Evolutionary conservation across 2,113 vertebrate species (phyloP).

Genomic region (Melanostigma gelatinosum): DNA sequence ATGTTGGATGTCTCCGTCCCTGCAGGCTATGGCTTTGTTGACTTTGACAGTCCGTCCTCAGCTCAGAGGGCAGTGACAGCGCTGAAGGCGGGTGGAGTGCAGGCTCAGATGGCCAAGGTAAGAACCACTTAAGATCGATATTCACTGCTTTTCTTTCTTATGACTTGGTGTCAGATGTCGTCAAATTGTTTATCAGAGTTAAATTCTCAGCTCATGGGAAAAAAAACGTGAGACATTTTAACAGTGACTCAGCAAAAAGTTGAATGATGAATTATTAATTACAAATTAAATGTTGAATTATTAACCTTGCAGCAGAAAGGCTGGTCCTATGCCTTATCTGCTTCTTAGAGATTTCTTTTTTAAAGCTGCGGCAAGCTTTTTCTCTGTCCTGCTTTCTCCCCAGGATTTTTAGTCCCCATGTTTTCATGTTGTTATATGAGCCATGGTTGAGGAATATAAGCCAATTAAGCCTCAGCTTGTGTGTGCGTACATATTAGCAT

Average conservation of each 20-base stretch:
- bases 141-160: neutral
- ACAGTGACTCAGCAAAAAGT: slow-evolving; percentile 29
- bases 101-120: slow-evolving; percentile 98
- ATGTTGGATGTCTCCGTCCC: slow-evolving; percentile 45
- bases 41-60: slow-evolving; percentile 91
- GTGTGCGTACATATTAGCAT: neutral
- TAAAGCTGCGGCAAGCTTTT: neutral
- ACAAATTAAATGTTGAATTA: slow-evolving; percentile 20
- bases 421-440: slow-evolving; percentile 10
- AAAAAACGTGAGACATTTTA: neutral
- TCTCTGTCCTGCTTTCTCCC: neutral
- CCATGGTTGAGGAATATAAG: slow-evolving; percentile 22
- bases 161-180: neutral
- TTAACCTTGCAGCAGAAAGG: slow-evolving; percentile 18
- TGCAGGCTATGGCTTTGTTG: slow-evolving; percentile 93
- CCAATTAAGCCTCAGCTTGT: slow-evolving; percentile 41
- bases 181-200: neutral
- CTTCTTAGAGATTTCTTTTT: slow-evolving; percentile 21
- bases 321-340: neutral
- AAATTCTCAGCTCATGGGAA: neutral
- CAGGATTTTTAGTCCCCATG: neutral
- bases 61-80: slow-evolving; percentile 93
- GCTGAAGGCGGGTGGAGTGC: slow-evolving; percentile 90
- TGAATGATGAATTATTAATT: slow-evolving; percentile 16
- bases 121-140: slow-evolving; percentile 43